Conservation (phyloP, 2,797 vertebrate genomes). For the Miichthys miiuy region DNA sequence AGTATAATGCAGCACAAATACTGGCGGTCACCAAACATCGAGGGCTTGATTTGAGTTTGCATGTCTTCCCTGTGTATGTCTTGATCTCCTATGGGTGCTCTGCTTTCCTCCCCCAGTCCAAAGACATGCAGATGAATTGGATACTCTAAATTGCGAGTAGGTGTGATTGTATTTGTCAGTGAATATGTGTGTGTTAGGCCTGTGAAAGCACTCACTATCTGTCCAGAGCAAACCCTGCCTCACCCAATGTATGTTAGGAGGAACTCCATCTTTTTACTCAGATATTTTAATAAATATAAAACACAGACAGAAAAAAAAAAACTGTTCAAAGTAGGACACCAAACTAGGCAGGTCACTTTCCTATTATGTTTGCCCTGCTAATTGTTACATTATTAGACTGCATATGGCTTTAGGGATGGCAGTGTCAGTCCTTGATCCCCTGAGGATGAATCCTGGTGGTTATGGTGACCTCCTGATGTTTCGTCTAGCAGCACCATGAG, state of each 20-base stretch:
- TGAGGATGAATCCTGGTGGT: too few species aligned
- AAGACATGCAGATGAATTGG: slow-evolving; percentile 32
- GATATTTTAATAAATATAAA: slow-evolving; percentile 4
- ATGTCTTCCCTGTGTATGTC: slow-evolving; percentile 33
- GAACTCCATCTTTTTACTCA: not conserved
- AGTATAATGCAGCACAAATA: not conserved
- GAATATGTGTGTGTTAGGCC: slow-evolving; percentile 19
- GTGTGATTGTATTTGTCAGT: slow-evolving; percentile 58
- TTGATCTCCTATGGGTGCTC: slow-evolving; percentile 34
- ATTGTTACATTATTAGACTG: not conserved
- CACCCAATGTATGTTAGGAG: not conserved
- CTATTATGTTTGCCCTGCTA: not conserved
- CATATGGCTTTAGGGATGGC: too few species aligned
- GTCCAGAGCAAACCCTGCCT: slow-evolving; percentile 10
- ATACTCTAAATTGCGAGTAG: slow-evolving; percentile 43
- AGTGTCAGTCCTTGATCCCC: not conserved
- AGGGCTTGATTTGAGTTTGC: slow-evolving; percentile 41
- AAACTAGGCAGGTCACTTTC: not conserved
- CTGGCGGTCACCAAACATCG: slow-evolving; percentile 25
- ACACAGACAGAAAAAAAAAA: not conserved
- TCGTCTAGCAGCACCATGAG: too few species aligned
- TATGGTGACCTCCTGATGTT: too few species aligned
- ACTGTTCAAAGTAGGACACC: not conserved
- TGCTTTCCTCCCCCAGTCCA: slow-evolving; percentile 12
- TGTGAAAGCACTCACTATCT: slow-evolving; percentile 18